phyloP scores from a whole-genome alignment of 2,888 invertebrate genomes.

The Bibio marci region DNA sequence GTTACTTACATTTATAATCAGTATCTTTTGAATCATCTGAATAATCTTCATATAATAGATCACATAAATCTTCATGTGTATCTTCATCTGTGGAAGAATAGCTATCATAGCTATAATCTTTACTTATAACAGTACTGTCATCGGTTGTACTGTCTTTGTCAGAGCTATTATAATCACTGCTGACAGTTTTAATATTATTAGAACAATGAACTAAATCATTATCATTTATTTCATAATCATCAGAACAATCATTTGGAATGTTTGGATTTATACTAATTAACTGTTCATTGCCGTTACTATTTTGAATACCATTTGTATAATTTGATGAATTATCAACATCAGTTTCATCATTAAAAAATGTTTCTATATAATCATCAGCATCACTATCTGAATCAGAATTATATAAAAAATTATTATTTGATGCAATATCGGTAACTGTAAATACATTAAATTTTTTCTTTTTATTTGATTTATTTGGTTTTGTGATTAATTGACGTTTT shows the following conservation, averaged over 20 bases:
- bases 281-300: background rate
- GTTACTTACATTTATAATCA: too few species aligned
- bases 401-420: background rate
- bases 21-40: too few species aligned
- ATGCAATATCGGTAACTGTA: background rate
- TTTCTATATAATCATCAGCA: slow-evolving; percentile 2
- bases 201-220: too few species aligned
- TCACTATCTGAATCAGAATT: slow-evolving; percentile 2
- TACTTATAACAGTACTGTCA: too few species aligned
- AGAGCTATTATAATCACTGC: too few species aligned
- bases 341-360: background rate
- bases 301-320: background rate
- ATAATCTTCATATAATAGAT: too few species aligned
- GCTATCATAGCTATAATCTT: too few species aligned
- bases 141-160: too few species aligned
- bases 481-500: background rate
- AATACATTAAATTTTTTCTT: background rate
- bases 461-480: background rate
- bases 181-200: too few species aligned
- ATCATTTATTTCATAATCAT: background rate
- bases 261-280: too few species aligned
- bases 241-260: background rate
- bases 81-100: too few species aligned
- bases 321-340: background rate
- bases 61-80: too few species aligned